Percentiles rank a stretch among this genome's conserved stretches.
These are phyloP conservation scores for Oppia nitens DNA, from an alignment of 1,140 invertebrate genomes.

Conservation along the genomic window DNA sequence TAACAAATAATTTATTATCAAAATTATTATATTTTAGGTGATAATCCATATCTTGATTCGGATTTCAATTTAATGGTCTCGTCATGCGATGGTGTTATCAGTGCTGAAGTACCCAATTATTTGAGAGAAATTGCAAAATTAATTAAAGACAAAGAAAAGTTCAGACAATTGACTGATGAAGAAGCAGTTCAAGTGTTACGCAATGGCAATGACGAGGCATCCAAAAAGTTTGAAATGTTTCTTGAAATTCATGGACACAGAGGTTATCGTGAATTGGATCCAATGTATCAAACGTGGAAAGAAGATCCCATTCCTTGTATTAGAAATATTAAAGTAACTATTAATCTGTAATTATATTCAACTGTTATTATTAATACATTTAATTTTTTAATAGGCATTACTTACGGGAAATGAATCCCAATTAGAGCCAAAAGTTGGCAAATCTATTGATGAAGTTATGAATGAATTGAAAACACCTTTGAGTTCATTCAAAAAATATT, in stretches of 20 bases:
- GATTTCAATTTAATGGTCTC: constrained; percentile 44
- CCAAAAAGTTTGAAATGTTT: constrained; percentile 38
- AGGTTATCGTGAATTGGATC: constrained; percentile 52
- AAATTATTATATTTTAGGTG: no score
- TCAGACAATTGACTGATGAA: neutral
- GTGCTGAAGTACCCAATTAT: constrained; percentile 42
- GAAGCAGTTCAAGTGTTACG: neutral
- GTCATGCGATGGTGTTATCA: constrained; percentile 43
- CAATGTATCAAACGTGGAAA: constrained; percentile 45
- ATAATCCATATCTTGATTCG: constrained; percentile 30
- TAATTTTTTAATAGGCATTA: no score
- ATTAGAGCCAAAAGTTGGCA: constrained; percentile 4
- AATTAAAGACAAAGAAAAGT: constrained; percentile 1
- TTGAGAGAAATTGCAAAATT: neutral
- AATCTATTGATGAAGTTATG: constrained; percentile 13
- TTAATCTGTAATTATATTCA: no score
- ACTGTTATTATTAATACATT: no score
- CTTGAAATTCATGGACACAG: constrained; percentile 54
- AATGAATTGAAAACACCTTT: constrained; percentile 5
- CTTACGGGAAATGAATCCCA: no score
- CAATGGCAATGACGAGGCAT: constrained; percentile 22
- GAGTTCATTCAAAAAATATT: constrained; percentile 1
- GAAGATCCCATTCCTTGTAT: constrained; percentile 42
- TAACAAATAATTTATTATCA: no score
- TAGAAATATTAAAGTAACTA: no score